Percentiles rank a stretch among this genome's conserved stretches.
Evolutionary conservation across 2,888 invertebrate genomes (phyloP).

Genomic region (Pasiphila rectangulata): DNA sequence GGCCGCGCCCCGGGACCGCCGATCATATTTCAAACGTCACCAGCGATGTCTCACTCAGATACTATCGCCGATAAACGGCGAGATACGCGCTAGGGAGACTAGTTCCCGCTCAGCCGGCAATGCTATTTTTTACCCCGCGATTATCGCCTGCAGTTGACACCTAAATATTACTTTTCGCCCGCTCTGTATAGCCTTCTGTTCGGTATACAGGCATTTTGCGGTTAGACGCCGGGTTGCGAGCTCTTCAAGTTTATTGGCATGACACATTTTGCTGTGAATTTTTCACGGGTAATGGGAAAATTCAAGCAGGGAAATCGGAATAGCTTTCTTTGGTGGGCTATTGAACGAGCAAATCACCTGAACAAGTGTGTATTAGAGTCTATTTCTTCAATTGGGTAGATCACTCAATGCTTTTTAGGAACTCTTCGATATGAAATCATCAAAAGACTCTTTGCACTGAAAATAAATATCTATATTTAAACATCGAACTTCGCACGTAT

Average conservation of each 20-base stretch:
- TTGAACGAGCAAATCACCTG: slow-evolving; percentile 22
- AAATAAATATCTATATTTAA: too few species aligned
- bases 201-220: slow-evolving; percentile 63
- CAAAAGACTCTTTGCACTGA: too few species aligned
- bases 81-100: slow-evolving; percentile 71
- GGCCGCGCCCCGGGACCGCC: slow-evolving; percentile 70
- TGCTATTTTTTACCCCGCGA: slow-evolving; percentile 77
- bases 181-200: slow-evolving; percentile 42
- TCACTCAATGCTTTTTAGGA: neutral
- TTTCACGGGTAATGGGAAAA: slow-evolving; percentile 32
- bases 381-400: slow-evolving; percentile 6
- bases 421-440: neutral
- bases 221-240: slow-evolving; percentile 52
- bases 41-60: slow-evolving; percentile 81
- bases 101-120: slow-evolving; percentile 53
- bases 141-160: slow-evolving; percentile 80
- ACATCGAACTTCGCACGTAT: too few species aligned
- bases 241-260: slow-evolving; percentile 67
- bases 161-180: slow-evolving; percentile 77
- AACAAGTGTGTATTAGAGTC: slow-evolving; percentile 9
- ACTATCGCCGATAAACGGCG: slow-evolving; percentile 78
- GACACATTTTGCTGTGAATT: slow-evolving; percentile 55
- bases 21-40: slow-evolving; percentile 82
- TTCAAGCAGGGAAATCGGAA: slow-evolving; percentile 36
- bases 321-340: slow-evolving; percentile 30